Evolutionary conservation across 2,888 invertebrate species (phyloP), one percentile per base, ranked within the genome.

Genomic region (Polydrusus cervinus): DNA sequence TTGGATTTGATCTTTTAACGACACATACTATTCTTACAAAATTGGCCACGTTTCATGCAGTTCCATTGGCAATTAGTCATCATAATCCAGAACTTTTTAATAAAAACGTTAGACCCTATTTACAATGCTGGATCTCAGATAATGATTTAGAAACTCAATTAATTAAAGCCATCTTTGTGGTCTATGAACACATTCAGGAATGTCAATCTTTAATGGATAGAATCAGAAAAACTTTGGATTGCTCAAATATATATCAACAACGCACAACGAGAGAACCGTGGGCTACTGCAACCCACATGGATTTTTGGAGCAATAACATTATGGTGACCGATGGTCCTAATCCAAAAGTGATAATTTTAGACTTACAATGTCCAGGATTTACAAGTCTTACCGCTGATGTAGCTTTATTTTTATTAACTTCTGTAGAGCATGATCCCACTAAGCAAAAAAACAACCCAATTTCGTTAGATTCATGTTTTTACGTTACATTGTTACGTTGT

Each of bases 11-110:
- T 40, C 25, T 61, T 7, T 10, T 49, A 10, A 49, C 55, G 10
- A 49, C 78, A 9, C 16, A 64, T 9, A 30, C 25, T 10, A 45
- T 78, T 18, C 68, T 78, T 11, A 75, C 49, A 67, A 66, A 68
- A 20, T 30, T 78, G 30, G 75, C 78, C 14, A 60, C 75, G 9
- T 75, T 78, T 49, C 78, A 78, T 49, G 71, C 73, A n/a, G 40
- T 76, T 25, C 74, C 75, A 16, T 51, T 76, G 14, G 78, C 78
- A 30, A 73, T 78, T 13, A 64, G 74, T 38, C 43, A 55, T 6
- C 65, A 71, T 55, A 45, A 76, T 40, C 73, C 68, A 34, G 53
- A 38, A 6, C 57, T 76, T 9, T 78, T 76, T 51, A 55, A 70
- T 0, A 53, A 9, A 14, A 73, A 78, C n/a, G 55, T 78, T 34